Conservation (phyloP, 2,888 invertebrate species). For the Chymomyza caudatula region DNA sequence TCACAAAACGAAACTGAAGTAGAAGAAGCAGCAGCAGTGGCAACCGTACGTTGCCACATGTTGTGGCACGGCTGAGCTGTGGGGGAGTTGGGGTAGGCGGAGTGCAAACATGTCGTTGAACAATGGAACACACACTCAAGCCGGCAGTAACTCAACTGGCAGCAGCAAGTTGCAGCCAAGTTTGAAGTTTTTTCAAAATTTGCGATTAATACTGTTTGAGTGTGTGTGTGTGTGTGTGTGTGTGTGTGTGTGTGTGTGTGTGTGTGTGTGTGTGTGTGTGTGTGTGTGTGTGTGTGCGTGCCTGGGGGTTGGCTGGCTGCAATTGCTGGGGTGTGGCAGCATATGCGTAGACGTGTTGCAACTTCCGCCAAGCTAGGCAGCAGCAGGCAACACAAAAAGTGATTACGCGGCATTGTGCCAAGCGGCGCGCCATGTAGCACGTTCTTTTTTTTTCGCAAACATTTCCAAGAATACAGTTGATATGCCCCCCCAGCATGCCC, state of each 20-base stretch:
- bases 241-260: slow-evolving; percentile 14
- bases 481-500: neutral
- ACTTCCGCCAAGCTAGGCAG: slow-evolving; percentile 54
- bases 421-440: slow-evolving; percentile 13
- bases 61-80: neutral
- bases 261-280: slow-evolving; percentile 5
- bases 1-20: neutral
- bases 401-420: slow-evolving; percentile 64
- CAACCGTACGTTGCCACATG: slow-evolving; percentile 11
- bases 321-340: slow-evolving; percentile 56
- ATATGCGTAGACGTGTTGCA: slow-evolving; percentile 64
- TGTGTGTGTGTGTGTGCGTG: slow-evolving; percentile 2
- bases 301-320: slow-evolving; percentile 14
- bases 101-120: slow-evolving; percentile 1
- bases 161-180: slow-evolving; percentile 18
- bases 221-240: neutral
- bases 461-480: slow-evolving; percentile 49
- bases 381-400: slow-evolving; percentile 43
- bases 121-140: slow-evolving; percentile 12
- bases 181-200: slow-evolving; percentile 47
- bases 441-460: slow-evolving; percentile 42
- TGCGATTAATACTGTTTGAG: slow-evolving; percentile 41
- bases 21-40: neutral
- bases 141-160: slow-evolving; percentile 45
- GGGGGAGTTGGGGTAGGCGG: neutral